Evolutionary conservation across 1,140 invertebrate genomes (phyloP), one percentile per base, ranked within the genome.

Genomic region (Apolygus lucorum): DNA sequence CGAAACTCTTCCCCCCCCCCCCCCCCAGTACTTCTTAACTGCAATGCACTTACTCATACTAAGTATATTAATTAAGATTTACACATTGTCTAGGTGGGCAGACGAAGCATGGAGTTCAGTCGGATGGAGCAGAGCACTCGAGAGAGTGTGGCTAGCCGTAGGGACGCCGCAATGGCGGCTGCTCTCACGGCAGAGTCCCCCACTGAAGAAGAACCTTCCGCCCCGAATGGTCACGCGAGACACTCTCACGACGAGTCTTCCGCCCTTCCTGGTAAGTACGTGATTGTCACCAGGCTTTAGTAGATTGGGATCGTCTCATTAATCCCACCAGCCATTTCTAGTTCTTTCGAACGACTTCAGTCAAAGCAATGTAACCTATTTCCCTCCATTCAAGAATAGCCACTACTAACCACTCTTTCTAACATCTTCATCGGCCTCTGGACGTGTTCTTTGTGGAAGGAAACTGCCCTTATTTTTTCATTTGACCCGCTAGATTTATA

Each of bases 21-120:
- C n/a, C n/a, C n/a, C n/a, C n/a, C n/a, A n/a, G n/a, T n/a, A n/a
- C n/a, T n/a, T n/a, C n/a, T n/a, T n/a, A n/a, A n/a, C n/a, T n/a
- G n/a, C n/a, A n/a, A n/a, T n/a, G n/a, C n/a, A n/a, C n/a, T n/a
- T n/a, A n/a, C n/a, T n/a, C n/a, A n/a, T n/a, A n/a, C n/a, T n/a
- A n/a, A n/a, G n/a, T n/a, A n/a, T n/a, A n/a, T n/a, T n/a, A n/a
- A n/a, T n/a, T n/a, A n/a, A n/a, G n/a, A n/a, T n/a, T n/a, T n/a
- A n/a, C n/a, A n/a, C 34, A 42, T 17, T 66, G 14, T 34, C 1
- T 85, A 84, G 80, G 88, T 90, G 70, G 89, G 89, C n/a, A 85
- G 86, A 73, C 78, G 89, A 71, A 83, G 85, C 14, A 88, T 88
- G 74, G 85, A 88, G 74, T 90, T 91, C 78, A 87, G 85, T n/a